phyloP scores from a whole-genome alignment of 2,888 invertebrate species.

The Cantharis nigra region DNA sequence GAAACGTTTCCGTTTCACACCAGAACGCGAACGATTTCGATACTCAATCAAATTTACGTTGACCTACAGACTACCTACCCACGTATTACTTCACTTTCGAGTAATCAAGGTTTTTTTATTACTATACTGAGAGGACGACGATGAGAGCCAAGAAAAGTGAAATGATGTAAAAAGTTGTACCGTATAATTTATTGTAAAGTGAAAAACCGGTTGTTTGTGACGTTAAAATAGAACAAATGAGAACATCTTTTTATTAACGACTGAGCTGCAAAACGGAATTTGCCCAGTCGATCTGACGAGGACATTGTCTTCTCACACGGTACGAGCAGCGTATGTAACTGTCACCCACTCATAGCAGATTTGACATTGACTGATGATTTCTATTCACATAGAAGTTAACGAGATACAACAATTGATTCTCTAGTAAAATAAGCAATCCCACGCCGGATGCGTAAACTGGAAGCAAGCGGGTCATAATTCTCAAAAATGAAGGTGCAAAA shows the following conservation, averaged over 20 bases:
- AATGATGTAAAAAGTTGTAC: conserved; percentile 11
- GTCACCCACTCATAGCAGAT: conserved; percentile 9
- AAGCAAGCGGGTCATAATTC: background rate
- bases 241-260: conserved; percentile 19
- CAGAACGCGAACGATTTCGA: background rate
- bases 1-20: background rate
- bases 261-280: background rate
- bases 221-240: conserved; percentile 5
- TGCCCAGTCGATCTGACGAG: conserved; percentile 5
- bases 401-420: conserved; percentile 7
- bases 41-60: background rate
- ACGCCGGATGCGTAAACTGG: background rate
- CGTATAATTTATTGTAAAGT: background rate
- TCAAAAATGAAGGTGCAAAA: background rate
- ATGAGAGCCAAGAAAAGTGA: background rate
- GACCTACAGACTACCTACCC: background rate
- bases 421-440: background rate
- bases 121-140: background rate
- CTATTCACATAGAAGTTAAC: conserved; percentile 1
- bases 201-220: conserved; percentile 8
- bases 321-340: conserved; percentile 8
- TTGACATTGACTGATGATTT: conserved; percentile 11
- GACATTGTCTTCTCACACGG: conserved; percentile 19
- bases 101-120: background rate
- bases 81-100: background rate